Evolutionary conservation across 2,797 vertebrate genomes (phyloP).

Genomic region (Clarias fuscus): DNA sequence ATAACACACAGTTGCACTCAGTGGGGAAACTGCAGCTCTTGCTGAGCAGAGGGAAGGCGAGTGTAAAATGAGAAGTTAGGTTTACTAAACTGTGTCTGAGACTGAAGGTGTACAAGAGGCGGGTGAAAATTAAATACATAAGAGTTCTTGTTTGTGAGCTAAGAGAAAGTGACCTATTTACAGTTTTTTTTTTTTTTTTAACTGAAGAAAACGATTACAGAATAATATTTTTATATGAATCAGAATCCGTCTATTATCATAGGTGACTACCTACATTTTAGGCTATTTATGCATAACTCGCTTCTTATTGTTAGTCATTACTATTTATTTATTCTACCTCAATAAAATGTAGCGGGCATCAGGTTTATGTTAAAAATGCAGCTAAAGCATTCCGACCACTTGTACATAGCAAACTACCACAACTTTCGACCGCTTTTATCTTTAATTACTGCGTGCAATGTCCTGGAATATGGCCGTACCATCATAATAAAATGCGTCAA

Average conservation of each 20-base stretch:
- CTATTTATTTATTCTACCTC: slow-evolving; percentile 4
- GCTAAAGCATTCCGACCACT: not conserved
- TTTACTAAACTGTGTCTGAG: slow-evolving; percentile 11
- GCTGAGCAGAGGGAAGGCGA: slow-evolving; percentile 15
- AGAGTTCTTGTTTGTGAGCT: not conserved
- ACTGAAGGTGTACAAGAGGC: not conserved
- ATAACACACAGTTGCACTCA: slow-evolving; percentile 37
- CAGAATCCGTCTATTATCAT: not conserved
- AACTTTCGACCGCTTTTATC: too few relatives aligned
- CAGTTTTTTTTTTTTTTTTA: too few relatives aligned
- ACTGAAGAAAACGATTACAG: too few relatives aligned
- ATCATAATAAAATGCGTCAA: too few relatives aligned
- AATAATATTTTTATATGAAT: not conserved
- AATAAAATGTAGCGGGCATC: not conserved
- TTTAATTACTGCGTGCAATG: too few relatives aligned
- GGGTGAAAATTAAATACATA: slow-evolving; percentile 6
- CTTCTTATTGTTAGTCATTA: not conserved
- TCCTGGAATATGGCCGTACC: too few relatives aligned
- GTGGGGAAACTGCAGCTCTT: slow-evolving; percentile 26
- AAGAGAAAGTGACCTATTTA: not conserved
- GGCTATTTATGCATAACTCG: not conserved
- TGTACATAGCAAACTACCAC: not conserved
- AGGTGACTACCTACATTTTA: not conserved
- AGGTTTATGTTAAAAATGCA: not conserved
- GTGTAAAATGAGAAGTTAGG: slow-evolving; percentile 18